Evolutionary conservation across 2,888 invertebrate genomes (phyloP), one percentile per base, ranked within the genome.

Genomic region (Thera obeliscata): DNA sequence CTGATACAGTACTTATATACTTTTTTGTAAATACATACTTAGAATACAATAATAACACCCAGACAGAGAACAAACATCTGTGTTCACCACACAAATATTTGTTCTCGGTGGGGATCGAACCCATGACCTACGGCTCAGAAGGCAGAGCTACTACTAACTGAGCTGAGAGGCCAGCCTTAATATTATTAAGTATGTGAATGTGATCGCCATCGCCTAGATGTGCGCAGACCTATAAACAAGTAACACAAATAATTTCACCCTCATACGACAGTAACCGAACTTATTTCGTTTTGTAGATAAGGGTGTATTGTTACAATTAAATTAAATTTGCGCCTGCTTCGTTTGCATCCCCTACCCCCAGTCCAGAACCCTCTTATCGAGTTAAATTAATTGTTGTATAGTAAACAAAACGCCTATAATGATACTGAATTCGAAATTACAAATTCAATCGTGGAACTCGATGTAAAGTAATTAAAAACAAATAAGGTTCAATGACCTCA

Each of bases 281-380:
- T 65, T 66, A 56, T 59, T 61, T 60, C 58, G 62, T 52, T 66
- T 54, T 41, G 49, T 61, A 60, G 75, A 73, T 72, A 73, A 73
- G 69, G 58, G 64, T 38, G 69, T 67, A 66, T 67, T 73, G 72
- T 73, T 66, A 68, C 72, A 66, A 61, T 66, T 49, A 65, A 73
- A 73, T 73, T 75, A 68, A 70, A 74, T 69, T 70, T 64, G 61
- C 56, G 59, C 56, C 8, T 49, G 61, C 62, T 64, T 67, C 61
- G 62, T 61, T 61, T 54, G 46, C 61, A 59, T 62, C 49, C 61
- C 64, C 49, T 52, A 11, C 59, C 64, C 59, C 62, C 35, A 35
- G 7, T 41, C 41, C 41, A 0, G 3, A 38, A 54, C 54, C 41
- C 38, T 41, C 56, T 8, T 33, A 52, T 46, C 41, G 46, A 64